phyloP scores from a whole-genome alignment of 1,140 invertebrate species.

The Caenorhabditis latens region DNA sequence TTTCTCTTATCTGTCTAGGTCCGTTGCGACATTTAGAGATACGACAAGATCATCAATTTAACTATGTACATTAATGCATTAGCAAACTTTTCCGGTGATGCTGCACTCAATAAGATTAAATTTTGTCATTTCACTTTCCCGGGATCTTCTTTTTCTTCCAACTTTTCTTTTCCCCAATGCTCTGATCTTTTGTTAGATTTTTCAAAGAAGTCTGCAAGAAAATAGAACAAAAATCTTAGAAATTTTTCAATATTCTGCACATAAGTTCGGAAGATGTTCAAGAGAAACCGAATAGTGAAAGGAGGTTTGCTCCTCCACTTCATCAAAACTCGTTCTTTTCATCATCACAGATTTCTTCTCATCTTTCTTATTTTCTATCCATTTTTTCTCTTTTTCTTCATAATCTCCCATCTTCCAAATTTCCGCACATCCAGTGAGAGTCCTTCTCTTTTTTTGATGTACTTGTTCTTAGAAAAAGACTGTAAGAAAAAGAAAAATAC shows the following conservation, averaged over 20 bases:
- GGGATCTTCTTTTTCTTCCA: not conserved
- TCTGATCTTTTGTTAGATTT: no score
- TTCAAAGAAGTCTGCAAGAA: not conserved
- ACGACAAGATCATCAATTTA: conserved; percentile 21
- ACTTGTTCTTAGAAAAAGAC: conserved; percentile 10
- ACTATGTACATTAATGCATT: conserved; percentile 56
- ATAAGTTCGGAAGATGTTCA: not conserved
- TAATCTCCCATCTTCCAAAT: conserved; percentile 18
- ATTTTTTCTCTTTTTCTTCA: not conserved
- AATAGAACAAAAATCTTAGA: not conserved
- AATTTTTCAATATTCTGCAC: no score
- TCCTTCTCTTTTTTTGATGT: not conserved
- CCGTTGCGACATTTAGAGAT: not conserved
- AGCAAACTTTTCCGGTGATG: conserved; percentile 38
- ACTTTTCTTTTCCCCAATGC: not conserved
- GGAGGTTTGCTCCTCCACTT: conserved; percentile 3
- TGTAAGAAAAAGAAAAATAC: not conserved
- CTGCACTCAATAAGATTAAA: conserved; percentile 52
- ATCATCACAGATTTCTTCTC: not conserved
- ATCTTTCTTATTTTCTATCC: not conserved
- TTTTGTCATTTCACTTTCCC: conserved; percentile 11
- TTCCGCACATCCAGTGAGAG: not conserved
- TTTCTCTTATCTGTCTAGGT: not conserved
- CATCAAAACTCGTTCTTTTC: conserved; percentile 49
- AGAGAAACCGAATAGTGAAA: conserved; percentile 9